These are phyloP conservation scores for Gallinago paraguaiae DNA, from an alignment of 2,113 vertebrate genomes.

Conservation along the genomic window DNA sequence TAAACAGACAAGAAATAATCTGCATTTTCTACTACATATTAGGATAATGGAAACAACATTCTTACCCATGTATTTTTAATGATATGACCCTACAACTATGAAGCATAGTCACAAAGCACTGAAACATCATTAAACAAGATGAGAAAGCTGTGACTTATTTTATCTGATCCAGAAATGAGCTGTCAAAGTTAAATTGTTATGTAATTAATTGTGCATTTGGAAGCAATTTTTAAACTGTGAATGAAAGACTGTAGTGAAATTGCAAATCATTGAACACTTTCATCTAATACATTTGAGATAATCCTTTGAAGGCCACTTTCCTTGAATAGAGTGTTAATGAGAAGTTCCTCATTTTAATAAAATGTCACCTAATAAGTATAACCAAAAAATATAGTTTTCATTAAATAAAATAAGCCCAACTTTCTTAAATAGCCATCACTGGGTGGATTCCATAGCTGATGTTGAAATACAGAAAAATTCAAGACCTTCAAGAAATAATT, in stretches of 20 bases:
- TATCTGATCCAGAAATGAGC: conserved; percentile 19
- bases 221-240: conserved; percentile 35
- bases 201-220: conserved; percentile 33
- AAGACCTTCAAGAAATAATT: not conserved
- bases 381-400: not conserved
- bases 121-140: not conserved
- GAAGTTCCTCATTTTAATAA: conserved; percentile 2
- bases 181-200: conserved; percentile 16
- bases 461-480: not conserved
- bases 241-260: conserved; percentile 28
- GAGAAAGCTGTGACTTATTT: not conserved
- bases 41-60: conserved; percentile 2
- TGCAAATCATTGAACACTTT: not conserved
- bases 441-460: not conserved
- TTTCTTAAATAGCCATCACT: not conserved
- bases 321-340: not conserved
- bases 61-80: conserved; percentile 9
- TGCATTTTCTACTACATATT: not conserved
- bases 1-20: not conserved
- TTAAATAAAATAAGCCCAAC: not conserved
- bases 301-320: not conserved
- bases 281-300: not conserved
- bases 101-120: not conserved
- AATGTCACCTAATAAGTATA: not conserved
- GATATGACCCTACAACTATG: not conserved